Conservation (phyloP, 2,797 vertebrate genomes). For the Leontocebus nigricollis region DNA sequence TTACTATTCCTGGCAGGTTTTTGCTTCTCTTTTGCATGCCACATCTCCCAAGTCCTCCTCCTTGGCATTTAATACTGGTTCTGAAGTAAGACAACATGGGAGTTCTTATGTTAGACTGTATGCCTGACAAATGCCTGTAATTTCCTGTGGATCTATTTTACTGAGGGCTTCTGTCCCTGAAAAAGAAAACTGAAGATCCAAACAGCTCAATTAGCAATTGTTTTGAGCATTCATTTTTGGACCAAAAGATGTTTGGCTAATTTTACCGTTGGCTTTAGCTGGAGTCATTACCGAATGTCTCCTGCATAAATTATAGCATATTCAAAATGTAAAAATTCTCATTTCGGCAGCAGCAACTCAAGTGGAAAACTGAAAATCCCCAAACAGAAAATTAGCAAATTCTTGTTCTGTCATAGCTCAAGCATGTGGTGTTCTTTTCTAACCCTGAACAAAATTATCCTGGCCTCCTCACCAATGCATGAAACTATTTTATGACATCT, state of each 20-base stretch:
- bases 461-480: conserved; percentile 62
- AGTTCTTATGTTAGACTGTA: background rate
- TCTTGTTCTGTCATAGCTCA: conserved; percentile 80
- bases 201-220: conserved; percentile 71
- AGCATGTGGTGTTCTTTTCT: conserved; percentile 66
- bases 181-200: background rate
- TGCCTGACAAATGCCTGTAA: conserved; percentile 6
- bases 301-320: conserved; percentile 79
- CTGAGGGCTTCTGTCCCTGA: background rate
- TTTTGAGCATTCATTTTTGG: conserved; percentile 71
- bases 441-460: conserved; percentile 62
- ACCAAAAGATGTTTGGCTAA: conserved; percentile 69
- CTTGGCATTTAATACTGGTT: background rate
- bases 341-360: conserved; percentile 79
- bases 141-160: conserved; percentile 43
- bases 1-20: background rate
- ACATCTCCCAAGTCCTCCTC: background rate
- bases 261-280: conserved; percentile 77
- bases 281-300: conserved; percentile 78
- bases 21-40: background rate
- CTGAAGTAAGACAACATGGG: background rate
- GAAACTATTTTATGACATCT: conserved; percentile 61
- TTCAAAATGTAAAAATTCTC: conserved; percentile 81
- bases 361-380: conserved; percentile 84
- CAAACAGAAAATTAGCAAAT: conserved; percentile 83